Evolutionary conservation across 2,113 vertebrate genomes (phyloP).

Genomic region (Coturnix japonica): DNA sequence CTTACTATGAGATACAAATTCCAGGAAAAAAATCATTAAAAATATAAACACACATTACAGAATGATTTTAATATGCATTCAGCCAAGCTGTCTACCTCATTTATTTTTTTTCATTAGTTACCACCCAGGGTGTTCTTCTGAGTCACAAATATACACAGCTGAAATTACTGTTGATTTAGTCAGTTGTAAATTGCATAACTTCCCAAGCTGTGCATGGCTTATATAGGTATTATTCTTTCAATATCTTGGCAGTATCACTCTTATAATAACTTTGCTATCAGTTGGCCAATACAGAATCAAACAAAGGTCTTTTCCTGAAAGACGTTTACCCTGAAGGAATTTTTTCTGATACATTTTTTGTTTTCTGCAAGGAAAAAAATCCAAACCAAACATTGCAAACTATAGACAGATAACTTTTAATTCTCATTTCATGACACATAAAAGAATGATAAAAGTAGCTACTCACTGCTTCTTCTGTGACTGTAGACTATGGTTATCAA

Average conservation of each 20-base stretch:
- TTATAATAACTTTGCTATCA: background rate
- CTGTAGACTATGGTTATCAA: background rate
- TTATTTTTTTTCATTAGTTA: background rate
- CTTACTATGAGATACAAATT: background rate
- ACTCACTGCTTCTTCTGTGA: background rate
- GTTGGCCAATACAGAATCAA: background rate
- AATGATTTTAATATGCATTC: rapidly evolving
- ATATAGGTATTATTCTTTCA: background rate
- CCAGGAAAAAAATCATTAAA: background rate
- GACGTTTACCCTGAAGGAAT: background rate
- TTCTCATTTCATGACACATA: background rate
- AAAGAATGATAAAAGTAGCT: background rate
- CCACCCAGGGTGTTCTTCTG: rapidly evolving
- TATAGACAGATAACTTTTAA: background rate
- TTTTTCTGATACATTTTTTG: background rate
- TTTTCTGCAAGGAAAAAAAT: background rate
- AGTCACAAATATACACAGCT: background rate
- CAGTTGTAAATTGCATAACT: background rate
- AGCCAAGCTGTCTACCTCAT: background rate
- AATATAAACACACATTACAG: background rate
- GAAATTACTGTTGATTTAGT: background rate
- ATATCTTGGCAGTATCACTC: background rate
- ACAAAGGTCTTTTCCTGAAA: background rate
- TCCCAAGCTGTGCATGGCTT: background rate
- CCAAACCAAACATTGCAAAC: background rate